Base-by-base conservation (phyloP, 1,140 invertebrate species). In the Hirudo medicinalis region DNA sequence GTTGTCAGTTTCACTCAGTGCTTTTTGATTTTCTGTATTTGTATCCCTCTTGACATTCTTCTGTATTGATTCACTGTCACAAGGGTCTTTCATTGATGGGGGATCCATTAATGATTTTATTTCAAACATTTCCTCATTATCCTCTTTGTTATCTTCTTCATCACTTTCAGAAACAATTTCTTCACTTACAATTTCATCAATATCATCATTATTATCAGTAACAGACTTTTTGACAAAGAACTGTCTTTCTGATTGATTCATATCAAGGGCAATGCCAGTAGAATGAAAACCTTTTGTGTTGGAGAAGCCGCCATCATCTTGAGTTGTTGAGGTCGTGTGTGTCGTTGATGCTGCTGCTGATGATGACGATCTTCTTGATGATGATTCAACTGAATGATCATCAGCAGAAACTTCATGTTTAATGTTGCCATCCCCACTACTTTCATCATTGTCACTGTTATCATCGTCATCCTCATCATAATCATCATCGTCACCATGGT, bases 241-340 rank as follows among this genome's bases (percentile, higher is more conserved):
- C 15, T 13, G 36, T n/a, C 20, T 19, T 15, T n/a, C n/a, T n/a
- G n/a, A n/a, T n/a, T 68, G 36, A 68, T 9, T 22, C n/a, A 5
- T 29, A 32, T 68, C 4, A 43, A 36, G 32, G 2, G 36, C 40
- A 84, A 73, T 86, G 88, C 22, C 83, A 90, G 20, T 90, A 88
- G 77, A 87, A 89, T 83, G 88, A 89, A 36, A 89, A 88, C 2
- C 79, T 88, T 25, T 89, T 92, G 76, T 81, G 91, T 29, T 86
- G 89, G 63, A 80, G 89, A 32, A 84, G 86, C 68, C 86, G 87
- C 20, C 87, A 87, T 77, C 80, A 85, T 76, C 89, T 92, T 71
- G 90, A 90, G 79, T 89, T 91, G 0, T n/a, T n/a, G n/a, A n/a
- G n/a, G n/a, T n/a, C n/a, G n/a, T n/a, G n/a, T n/a, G n/a, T n/a